Conservation (phyloP, 2,888 invertebrate species). For the Eupithecia vulgata region DNA sequence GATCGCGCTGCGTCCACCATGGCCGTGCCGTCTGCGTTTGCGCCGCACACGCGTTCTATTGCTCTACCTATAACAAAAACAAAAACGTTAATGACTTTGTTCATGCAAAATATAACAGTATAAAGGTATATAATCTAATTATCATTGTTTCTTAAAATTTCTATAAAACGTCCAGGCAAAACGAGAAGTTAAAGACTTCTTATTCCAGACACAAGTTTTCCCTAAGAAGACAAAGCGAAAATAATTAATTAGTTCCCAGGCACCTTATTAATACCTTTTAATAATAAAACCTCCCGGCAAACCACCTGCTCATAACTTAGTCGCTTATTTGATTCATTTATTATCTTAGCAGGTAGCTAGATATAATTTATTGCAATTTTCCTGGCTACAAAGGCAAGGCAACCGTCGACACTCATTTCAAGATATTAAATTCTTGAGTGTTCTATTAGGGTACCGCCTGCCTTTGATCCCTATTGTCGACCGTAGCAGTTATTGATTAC, state of each 20-base stretch:
- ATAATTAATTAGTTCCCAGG: background rate
- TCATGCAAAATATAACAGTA: background rate
- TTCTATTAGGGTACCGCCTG: conserved; percentile 9
- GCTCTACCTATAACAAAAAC: conserved; percentile 88
- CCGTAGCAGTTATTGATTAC: background rate
- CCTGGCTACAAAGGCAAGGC: conserved; percentile 54
- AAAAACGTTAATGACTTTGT: background rate
- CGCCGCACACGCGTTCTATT: conserved; percentile 96
- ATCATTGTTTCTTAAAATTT: background rate
- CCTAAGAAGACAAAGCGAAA: background rate
- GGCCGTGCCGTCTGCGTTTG: conserved; percentile 88
- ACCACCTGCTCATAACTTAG: conserved; percentile 15
- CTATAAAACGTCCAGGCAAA: background rate
- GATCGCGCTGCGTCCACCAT: conserved; percentile 97
- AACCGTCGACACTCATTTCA: conserved; percentile 48
- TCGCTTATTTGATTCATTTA: conserved; percentile 51
- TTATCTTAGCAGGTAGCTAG: conserved; percentile 41
- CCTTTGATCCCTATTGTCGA: conserved; percentile 19
- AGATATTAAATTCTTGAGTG: conserved; percentile 59
- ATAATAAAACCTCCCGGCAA: background rate
- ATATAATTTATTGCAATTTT: conserved; percentile 58
- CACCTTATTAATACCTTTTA: background rate
- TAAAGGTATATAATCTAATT: background rate
- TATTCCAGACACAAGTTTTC: background rate
- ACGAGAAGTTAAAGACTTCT: background rate